A percentile compares a stretch with the other conserved stretches of the same genome.
These are phyloP conservation scores for Imbricaverruca yamaguchii DNA, from an alignment of 2,888 invertebrate genomes.

Conservation along the genomic window DNA sequence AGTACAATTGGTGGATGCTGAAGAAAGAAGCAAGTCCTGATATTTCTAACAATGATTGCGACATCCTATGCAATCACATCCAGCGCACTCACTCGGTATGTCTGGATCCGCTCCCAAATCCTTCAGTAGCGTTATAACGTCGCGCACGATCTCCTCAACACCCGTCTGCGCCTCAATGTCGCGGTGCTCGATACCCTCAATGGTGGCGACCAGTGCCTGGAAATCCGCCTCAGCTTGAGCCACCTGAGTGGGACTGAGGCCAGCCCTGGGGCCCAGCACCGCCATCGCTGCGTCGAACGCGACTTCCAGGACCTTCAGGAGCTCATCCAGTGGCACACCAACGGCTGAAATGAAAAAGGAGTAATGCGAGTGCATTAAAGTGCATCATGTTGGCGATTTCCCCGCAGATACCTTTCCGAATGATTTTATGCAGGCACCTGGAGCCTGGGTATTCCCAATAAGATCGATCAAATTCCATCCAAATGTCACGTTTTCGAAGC, in stretches of 20 bases:
- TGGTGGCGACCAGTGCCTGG: constrained; percentile 43
- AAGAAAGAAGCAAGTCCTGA: too few species aligned
- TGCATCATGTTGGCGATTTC: background rate
- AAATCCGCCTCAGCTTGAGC: constrained; percentile 35
- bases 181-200: constrained; percentile 45
- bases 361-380: background rate
- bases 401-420: background rate
- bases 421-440: background rate
- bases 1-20: too few species aligned
- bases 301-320: background rate
- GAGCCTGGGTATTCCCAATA: background rate
- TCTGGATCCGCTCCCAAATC: background rate
- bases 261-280: background rate
- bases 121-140: constrained; percentile 25
- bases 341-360: background rate
- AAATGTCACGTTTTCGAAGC: background rate
- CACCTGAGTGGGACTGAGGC: background rate
- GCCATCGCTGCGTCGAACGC: background rate
- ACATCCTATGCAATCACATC: too few species aligned
- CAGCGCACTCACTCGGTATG: constrained; percentile 26
- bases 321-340: background rate
- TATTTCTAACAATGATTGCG: too few species aligned
- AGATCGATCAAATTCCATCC: background rate
- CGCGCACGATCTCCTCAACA: constrained; percentile 29
- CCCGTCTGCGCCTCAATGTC: constrained; percentile 27